phyloP scores from a whole-genome alignment of 2,113 vertebrate genomes.

The Tyrannus savana region DNA sequence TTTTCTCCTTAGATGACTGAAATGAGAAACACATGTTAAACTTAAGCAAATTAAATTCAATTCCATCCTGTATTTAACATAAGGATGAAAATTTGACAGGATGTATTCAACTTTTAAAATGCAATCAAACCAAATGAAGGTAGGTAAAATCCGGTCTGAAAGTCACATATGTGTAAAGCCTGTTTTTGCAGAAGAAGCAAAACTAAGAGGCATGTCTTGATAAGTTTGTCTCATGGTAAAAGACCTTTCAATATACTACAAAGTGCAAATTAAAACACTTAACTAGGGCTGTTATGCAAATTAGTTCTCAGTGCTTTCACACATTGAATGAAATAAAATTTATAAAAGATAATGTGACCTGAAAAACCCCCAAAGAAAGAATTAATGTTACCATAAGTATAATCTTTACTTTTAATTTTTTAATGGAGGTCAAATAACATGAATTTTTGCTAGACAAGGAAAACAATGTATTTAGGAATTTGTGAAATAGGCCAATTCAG shows the following conservation, averaged over 20 bases:
- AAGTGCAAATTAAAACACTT: neutral
- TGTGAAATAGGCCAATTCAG: neutral
- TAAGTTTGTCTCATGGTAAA: neutral
- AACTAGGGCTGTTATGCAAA: neutral
- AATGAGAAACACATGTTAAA: neutral
- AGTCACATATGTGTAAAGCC: neutral
- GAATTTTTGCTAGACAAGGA: neutral
- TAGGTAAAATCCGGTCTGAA: neutral
- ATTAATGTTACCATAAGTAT: neutral
- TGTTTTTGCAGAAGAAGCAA: neutral
- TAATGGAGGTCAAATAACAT: neutral
- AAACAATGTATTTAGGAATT: neutral
- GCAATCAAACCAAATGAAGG: neutral
- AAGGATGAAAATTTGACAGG: neutral
- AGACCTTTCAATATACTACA: neutral
- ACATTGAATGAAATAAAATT: neutral
- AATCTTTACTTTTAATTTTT: neutral
- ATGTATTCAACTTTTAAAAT: neutral
- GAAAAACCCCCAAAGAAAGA: neutral
- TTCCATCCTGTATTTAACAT: neutral
- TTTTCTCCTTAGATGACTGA: neutral
- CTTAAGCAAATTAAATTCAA: neutral
- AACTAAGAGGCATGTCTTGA: neutral
- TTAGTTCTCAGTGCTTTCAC: neutral
- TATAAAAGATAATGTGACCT: neutral